These are phyloP conservation scores for Cephus pulcher DNA, from an alignment of 2,888 invertebrate species.

Conservation along the genomic window DNA sequence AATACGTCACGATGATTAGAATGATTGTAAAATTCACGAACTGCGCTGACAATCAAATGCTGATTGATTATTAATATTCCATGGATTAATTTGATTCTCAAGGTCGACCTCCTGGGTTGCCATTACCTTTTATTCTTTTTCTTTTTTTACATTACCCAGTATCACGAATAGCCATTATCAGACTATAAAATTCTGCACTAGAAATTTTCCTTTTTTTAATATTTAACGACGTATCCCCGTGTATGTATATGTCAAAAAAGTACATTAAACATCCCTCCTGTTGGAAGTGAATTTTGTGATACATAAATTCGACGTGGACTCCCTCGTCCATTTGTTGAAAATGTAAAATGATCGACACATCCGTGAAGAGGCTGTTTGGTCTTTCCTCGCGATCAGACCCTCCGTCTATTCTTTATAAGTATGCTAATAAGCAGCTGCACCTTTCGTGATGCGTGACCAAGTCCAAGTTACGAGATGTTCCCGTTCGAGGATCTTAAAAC, in stretches of 20 bases:
- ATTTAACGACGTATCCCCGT: no score
- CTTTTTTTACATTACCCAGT: background rate
- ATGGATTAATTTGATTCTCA: background rate
- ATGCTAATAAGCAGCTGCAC: conserved; percentile 65
- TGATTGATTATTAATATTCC: background rate
- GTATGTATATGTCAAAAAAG: background rate
- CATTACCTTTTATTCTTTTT: background rate
- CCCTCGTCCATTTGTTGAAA: background rate
- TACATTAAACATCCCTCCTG: background rate
- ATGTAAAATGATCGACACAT: background rate
- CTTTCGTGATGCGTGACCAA: conserved; percentile 59
- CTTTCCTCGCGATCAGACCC: background rate
- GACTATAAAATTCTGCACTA: background rate
- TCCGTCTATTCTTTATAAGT: conserved; percentile 55
- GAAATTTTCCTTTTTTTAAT: no score
- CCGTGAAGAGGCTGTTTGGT: background rate
- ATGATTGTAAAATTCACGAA: background rate
- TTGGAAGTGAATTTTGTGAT: background rate
- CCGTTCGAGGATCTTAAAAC: conserved; percentile 22
- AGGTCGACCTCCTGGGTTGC: background rate
- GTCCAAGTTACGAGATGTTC: conserved; percentile 60
- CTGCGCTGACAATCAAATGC: background rate
- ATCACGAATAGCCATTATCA: background rate
- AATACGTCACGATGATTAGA: background rate
- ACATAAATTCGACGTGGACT: background rate